Evolutionary conservation across 2,888 invertebrate species (phyloP), one percentile per base, ranked within the genome.

Genomic region (Oxytorus armatus): DNA sequence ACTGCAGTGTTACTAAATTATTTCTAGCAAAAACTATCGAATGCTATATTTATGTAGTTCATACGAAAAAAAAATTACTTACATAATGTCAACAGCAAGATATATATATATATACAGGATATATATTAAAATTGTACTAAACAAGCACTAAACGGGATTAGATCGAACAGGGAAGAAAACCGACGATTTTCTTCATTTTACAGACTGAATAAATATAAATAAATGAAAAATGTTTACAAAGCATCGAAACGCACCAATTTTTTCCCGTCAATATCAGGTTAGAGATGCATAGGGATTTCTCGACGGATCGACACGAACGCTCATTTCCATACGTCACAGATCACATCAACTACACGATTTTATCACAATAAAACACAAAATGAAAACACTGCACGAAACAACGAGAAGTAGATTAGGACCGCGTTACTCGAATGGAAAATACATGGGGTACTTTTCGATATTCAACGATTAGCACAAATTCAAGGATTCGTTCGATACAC

Each of bases 181-280:
- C 16, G 36, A 10, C 1, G 36, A 14, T 59, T 21, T n/a, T 18
- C 21, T 10, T 39, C 10, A 10, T 8, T 39, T 59, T 11, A 21
- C 5, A 21, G 8, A 59, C 36, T 10, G 10, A 59, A 59, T 59
- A 59, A 59, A 59, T 18, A 16, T 39, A 21, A 3, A 23, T 36
- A 36, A 18, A 21, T 18, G 5, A 14, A 55, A 18, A 55, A 10
- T 16, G 39, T 59, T 59, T 57, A 4, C 59, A 59, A 36, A 59
- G 39, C 59, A 36, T 36, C 39, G 39, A 29, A 59, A 57, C 25
- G 5, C 18, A 23, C 11, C 11, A 36, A n/a, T n/a, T n/a, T 36
- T 57, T 29, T 14, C 3, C 16, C 11, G 4, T 36, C 36, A 36
- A 10, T 36, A 36, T n/a, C 36, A 8, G 36, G 3, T 29, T 29